Evolutionary conservation across 1,140 invertebrate genomes (phyloP), one percentile per base, ranked within the genome.

Genomic region (Rhizoglyphus robini): DNA sequence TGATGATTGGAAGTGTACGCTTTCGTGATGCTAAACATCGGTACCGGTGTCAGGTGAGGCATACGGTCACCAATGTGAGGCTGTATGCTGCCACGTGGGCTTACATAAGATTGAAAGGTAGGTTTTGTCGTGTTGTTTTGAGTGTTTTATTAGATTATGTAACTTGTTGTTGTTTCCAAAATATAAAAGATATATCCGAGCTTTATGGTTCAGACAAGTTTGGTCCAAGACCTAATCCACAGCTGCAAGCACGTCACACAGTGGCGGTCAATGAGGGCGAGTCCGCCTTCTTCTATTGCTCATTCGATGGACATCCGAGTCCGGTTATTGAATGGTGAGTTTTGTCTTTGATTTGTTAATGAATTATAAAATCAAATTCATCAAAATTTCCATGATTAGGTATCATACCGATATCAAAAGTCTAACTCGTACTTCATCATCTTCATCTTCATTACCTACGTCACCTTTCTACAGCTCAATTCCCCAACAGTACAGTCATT

Each of bases 41-140:
- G 1, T 70, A 70, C 32, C 31, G 68, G 30, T 70, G 69, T 25
- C 69, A 70, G 38, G 68, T 70, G 2, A 59, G 60, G 4, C 68
- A 70, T 27, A 48, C 20, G 8, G 27, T 70, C 2, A 70, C 69
- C 1, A 64, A 65, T 41, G 65, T 66, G 36, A 64, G 65, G 49
- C 57, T 65, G 5, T 63, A 68, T 13, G 65, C 68, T 31, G 25
- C 54, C 23, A 49, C 58, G 11, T 70, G 69, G 69, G 69, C 67
- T 29, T 57, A 49, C 34, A 29, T 70, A 20, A 61, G 61, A 58
- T 58, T 70, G 1, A 47, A 62, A 25, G 65, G 69, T 70, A 38
- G 67, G 32, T 60, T 4, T 47, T 46, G 34, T 46, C 46, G 13
- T 3, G 1, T 8, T 60, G 23, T 5, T 46, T 48, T 63, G n/a